phyloP scores from a whole-genome alignment of 2,888 invertebrate species.

The Anaspis maculata region DNA sequence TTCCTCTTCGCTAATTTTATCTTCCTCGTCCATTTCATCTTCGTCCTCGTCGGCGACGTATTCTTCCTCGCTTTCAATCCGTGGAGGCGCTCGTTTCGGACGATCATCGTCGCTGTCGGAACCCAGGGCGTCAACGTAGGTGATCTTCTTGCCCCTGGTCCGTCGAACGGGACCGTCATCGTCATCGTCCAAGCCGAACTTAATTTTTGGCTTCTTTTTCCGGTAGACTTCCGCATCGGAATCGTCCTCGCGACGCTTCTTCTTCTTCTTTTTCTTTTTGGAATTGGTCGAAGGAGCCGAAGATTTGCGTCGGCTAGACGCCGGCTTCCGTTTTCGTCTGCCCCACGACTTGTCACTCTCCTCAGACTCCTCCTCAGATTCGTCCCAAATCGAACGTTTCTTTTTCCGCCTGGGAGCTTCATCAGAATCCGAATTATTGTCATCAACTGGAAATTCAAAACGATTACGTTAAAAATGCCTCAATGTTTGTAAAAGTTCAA shows the following conservation, averaged over 20 bases:
- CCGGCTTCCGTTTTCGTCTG: constrained; percentile 40
- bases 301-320: constrained; percentile 5
- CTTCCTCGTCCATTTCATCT: constrained; percentile 41
- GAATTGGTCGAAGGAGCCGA: constrained; percentile 1
- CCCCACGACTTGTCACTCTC: constrained; percentile 55
- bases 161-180: constrained; percentile 49
- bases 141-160: constrained; percentile 65
- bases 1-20: constrained; percentile 36
- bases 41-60: constrained; percentile 47
- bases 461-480: background rate
- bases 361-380: constrained; percentile 51
- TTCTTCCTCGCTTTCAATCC: constrained; percentile 46
- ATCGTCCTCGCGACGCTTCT: constrained; percentile 43
- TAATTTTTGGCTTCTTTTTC: constrained; percentile 39
- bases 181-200: constrained; percentile 50
- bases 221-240: constrained; percentile 37
- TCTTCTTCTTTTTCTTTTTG: constrained; percentile 40
- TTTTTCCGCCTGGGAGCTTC: constrained; percentile 49
- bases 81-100: constrained; percentile 41
- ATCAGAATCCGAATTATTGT: constrained; percentile 43
- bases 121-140: constrained; percentile 67
- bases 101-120: constrained; percentile 63
- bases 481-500: background rate
- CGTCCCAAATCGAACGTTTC: constrained; percentile 51
- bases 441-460: constrained; percentile 32